Evolutionary conservation across 2,888 invertebrate genomes (phyloP).

Genomic region (Machimus atricapillus): DNA sequence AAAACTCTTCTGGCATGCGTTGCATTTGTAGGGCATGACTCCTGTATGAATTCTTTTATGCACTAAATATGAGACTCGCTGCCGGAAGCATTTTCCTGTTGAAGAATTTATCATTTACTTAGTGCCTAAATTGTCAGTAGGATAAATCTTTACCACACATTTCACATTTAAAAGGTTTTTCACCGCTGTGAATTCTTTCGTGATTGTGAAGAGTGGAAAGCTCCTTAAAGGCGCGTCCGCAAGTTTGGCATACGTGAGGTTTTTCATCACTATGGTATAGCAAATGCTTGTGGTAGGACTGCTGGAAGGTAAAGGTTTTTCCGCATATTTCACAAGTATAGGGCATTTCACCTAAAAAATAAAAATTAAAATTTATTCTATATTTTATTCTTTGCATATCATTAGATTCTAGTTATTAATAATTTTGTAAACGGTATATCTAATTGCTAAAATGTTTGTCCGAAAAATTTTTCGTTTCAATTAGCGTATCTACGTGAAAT

Average conservation of each 20-base stretch:
- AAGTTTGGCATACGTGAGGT: constrained; percentile 77
- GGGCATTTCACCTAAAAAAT: constrained; percentile 80
- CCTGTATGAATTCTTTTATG: constrained; percentile 74
- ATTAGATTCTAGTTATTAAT: too few relatives aligned
- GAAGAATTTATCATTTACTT: constrained; percentile 46
- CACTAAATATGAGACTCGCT: constrained; percentile 84
- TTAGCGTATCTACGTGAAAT: too few relatives aligned
- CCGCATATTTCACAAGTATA: constrained; percentile 82
- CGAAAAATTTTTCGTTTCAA: too few relatives aligned
- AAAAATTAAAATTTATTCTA: not conserved
- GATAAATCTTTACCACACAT: constrained; percentile 72
- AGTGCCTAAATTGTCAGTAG: not conserved
- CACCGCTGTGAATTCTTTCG: constrained; percentile 78
- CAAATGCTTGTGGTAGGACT: constrained; percentile 88
- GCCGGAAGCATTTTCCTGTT: constrained; percentile 84
- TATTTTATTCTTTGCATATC: too few relatives aligned
- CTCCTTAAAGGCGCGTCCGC: constrained; percentile 85
- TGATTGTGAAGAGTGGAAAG: constrained; percentile 87
- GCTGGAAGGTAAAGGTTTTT: constrained; percentile 88
- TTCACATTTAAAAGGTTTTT: constrained; percentile 86
- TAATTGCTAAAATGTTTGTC: too few relatives aligned
- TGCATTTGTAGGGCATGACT: constrained; percentile 85
- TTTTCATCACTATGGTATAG: constrained; percentile 87
- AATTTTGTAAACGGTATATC: too few relatives aligned
- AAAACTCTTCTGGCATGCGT: constrained; percentile 80